Conservation (phyloP, 2,113 vertebrate species). For the Brachyhypopomus gauderio region DNA sequence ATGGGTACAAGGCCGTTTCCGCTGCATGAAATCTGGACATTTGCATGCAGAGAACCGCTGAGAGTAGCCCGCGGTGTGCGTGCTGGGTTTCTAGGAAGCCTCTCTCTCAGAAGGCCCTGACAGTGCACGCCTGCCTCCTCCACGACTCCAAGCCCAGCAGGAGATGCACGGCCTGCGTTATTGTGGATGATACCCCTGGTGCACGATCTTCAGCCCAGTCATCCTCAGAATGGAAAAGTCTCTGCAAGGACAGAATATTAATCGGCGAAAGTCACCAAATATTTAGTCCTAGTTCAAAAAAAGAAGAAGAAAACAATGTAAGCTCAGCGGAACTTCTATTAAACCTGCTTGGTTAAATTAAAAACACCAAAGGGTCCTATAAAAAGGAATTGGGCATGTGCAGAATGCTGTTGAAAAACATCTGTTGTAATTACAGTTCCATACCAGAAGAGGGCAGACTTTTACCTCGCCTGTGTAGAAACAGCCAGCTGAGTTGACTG, state of each 20-base stretch:
- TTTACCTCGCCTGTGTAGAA: neutral
- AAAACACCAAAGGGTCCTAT: no score
- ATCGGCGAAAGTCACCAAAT: neutral
- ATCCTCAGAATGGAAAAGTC: neutral
- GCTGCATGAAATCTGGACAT: no score
- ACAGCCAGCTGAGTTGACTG: neutral
- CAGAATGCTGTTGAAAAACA: neutral
- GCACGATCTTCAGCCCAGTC: conserved; percentile 1
- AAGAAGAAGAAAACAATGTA: neutral
- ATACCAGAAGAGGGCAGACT: conserved; percentile 31
- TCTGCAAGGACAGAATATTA: neutral
- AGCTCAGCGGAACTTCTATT: no score
- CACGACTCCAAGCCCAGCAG: neutral
- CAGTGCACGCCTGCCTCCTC: neutral
- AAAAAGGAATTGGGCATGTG: no score
- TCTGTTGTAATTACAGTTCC: neutral
- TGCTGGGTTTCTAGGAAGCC: neutral
- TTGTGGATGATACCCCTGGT: neutral
- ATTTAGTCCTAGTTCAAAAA: neutral
- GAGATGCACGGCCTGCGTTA: neutral
- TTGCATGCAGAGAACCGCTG: no score
- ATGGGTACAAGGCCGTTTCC: no score
- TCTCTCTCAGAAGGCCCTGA: neutral
- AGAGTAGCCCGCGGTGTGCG: neutral
- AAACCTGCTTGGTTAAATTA: no score